Evolutionary conservation across 2,113 vertebrate species (phyloP).

Genomic region (Sorex araneus): DNA sequence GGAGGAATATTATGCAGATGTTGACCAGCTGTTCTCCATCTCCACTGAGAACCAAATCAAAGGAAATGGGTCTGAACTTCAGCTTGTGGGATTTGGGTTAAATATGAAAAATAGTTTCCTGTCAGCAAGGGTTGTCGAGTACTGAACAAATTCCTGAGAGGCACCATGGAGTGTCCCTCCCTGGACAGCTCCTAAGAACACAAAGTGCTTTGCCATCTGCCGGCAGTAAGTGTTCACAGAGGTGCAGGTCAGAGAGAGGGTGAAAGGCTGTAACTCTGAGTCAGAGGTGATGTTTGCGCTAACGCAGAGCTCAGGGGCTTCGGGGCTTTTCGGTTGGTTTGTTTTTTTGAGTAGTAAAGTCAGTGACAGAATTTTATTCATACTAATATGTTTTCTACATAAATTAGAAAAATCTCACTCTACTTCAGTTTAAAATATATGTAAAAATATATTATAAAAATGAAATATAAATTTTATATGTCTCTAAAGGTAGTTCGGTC

Average conservation of each 20-base stretch:
- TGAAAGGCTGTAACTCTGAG: neutral
- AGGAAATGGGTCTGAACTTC: conserved; percentile 67
- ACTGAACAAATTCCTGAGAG: conserved; percentile 66
- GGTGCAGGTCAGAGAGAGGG: neutral
- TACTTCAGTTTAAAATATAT: conserved; percentile 40
- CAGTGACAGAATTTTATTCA: conserved; percentile 38
- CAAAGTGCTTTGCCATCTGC: conserved; percentile 55
- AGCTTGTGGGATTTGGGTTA: conserved; percentile 63
- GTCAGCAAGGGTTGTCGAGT: conserved; percentile 57
- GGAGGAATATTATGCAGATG: conserved; percentile 68
- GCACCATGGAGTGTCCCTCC: conserved; percentile 46
- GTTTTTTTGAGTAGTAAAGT: conserved; percentile 3
- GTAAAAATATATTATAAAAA: neutral
- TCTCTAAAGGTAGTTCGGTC: conserved; percentile 1
- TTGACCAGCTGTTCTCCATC: conserved; percentile 72
- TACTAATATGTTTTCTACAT: conserved; percentile 8
- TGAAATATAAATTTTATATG: neutral
- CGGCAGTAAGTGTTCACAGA: neutral
- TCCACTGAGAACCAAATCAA: conserved; percentile 64
- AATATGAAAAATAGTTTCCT: conserved; percentile 66
- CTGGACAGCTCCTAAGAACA: conserved; percentile 46
- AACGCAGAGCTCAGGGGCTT: neutral
- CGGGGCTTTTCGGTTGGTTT: neutral
- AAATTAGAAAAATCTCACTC: neutral
- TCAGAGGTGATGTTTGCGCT: neutral